Evolutionary conservation across 2,888 invertebrate genomes (phyloP).

Genomic region (Ochropleura plecta): DNA sequence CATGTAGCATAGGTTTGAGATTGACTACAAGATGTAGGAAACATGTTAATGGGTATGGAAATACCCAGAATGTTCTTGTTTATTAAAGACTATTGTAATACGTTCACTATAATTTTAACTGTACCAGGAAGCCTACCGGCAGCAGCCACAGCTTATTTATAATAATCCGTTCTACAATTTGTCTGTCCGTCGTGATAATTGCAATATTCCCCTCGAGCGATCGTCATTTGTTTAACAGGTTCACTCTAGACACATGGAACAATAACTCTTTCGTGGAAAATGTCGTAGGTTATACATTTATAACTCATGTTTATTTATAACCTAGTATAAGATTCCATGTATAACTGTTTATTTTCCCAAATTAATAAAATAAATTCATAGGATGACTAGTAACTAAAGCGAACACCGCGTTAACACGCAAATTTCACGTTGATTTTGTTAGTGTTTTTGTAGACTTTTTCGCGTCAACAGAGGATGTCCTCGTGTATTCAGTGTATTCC

Average conservation of each 20-base stretch:
- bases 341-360: no score
- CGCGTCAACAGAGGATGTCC: background rate
- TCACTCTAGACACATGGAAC: background rate
- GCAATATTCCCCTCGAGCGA: slow-evolving; percentile 33
- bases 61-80: background rate
- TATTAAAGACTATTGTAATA: background rate
- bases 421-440: background rate
- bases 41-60: background rate
- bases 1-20: background rate
- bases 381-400: background rate
- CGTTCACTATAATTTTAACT: background rate
- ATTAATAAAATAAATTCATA: background rate
- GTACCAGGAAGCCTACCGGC: slow-evolving; percentile 25
- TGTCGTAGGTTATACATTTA: no score
- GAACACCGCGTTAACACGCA: background rate
- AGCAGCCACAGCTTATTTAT: slow-evolving; percentile 14
- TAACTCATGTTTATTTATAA: no score
- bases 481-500: background rate
- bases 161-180: slow-evolving; percentile 25
- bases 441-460: background rate
- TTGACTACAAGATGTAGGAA: background rate
- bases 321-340: no score
- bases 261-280: no score
- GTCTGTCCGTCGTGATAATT: slow-evolving; percentile 32
- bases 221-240: slow-evolving; percentile 4